These are phyloP conservation scores for Varecia variegata DNA, from an alignment of 2,797 vertebrate genomes.

Conservation along the genomic window DNA sequence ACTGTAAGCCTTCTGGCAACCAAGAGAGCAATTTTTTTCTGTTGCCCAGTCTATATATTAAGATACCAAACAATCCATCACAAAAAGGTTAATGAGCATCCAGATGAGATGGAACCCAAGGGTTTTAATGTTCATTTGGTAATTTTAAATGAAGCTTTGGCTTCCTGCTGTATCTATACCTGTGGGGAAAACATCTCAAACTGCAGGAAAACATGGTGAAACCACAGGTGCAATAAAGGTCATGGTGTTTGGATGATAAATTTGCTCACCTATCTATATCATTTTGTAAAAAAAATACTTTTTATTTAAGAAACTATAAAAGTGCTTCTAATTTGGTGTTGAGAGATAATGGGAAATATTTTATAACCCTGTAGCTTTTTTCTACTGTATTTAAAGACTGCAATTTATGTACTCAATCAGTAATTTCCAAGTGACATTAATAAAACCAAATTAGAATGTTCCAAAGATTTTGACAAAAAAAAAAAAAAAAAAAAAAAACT, in stretches of 20 bases:
- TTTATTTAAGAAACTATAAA: not conserved
- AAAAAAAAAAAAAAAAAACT: not conserved
- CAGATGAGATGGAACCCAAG: not conserved
- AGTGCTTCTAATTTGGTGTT: not conserved
- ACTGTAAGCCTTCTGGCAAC: not conserved
- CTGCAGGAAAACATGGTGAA: not conserved
- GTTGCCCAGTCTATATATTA: not conserved
- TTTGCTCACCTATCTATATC: not conserved
- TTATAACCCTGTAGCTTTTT: not conserved
- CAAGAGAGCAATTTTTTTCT: not conserved
- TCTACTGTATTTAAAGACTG: constrained; percentile 4
- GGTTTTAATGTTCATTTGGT: not conserved
- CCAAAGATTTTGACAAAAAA: constrained; percentile 70
- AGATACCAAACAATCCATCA: not conserved
- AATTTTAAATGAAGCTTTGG: not conserved
- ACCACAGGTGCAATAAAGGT: not conserved
- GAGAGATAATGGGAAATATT: not conserved
- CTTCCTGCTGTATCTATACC: not conserved
- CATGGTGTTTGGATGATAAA: not conserved
- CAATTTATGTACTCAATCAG: not conserved
- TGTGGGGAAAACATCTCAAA: not conserved
- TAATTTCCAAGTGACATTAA: constrained; percentile 5
- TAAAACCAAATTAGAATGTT: constrained; percentile 47
- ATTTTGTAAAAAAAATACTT: not conserved
- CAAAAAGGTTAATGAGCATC: constrained; percentile 10